Base-by-base conservation (phyloP, 2,888 invertebrate genomes). In the Drosophila quinaria region DNA sequence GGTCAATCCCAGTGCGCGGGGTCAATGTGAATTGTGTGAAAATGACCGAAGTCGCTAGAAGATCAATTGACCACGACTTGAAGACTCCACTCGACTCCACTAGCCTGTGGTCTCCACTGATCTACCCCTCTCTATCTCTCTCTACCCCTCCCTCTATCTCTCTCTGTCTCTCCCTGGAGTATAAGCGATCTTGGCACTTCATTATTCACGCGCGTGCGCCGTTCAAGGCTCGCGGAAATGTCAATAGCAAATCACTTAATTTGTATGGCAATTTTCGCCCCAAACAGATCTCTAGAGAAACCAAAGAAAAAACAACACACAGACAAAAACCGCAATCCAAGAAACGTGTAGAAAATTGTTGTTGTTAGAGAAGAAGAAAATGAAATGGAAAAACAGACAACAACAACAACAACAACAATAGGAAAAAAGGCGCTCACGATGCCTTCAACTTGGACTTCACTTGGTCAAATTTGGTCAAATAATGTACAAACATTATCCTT, bases 161-260 rank as follows among this genome's bases (percentile, higher is more conserved):
- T 25, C 9, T 10, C 29, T 39, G n/a, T 15, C 47, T 17, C 22
- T 59, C 44, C 15, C 25, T 58, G 44, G 72, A 82, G 68, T 83
- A 75, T 88, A 87, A 89, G 81, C 79, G 88, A 89, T 89, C 87
- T 89, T 88, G 88, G 87, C 88, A 89, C 89, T 89, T 89, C 88
- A 89, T 89, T 89, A 87, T 86, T 87, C 87, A 87, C 86, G 87
- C 87, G 87, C 87, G 86, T 86, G 86, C 86, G 65, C 63, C 78
- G 74, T 85, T 84, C 81, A 84, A 84, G 81, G 81, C 84, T 80
- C 64, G 80, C 82, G 82, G 83, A 87, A 87, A 89, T 89, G 89
- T 89, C 89, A 89, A 89, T 89, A 89, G 89, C 89, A 89, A 89
- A 89, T 89, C 89, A 89, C 89, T 89, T 89, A 89, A 89, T 89